Evolutionary conservation across 2,113 vertebrate genomes (phyloP).

Genomic region (Clinocottus analis): DNA sequence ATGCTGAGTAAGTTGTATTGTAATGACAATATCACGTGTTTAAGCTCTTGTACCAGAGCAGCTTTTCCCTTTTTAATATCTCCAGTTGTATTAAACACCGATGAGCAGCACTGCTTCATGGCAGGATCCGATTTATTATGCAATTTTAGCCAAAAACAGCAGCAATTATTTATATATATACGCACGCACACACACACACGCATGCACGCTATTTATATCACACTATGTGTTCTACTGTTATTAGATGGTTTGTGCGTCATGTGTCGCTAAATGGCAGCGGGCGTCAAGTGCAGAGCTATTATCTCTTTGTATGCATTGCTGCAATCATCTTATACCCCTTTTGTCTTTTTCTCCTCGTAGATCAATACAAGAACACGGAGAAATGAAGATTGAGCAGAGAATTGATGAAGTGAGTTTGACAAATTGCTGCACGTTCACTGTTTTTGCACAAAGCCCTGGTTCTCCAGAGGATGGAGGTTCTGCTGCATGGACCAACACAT

Average conservation of each 20-base stretch:
- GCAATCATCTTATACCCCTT: background rate
- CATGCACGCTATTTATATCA: too few relatives aligned
- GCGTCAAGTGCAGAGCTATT: background rate
- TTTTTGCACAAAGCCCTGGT: background rate
- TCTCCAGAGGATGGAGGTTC: background rate
- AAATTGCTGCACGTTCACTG: background rate
- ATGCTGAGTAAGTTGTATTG: background rate
- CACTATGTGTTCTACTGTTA: background rate
- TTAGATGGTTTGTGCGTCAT: background rate
- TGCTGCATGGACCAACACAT: background rate
- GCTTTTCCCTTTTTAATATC: background rate
- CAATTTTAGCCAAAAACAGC: background rate
- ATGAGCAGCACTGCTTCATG: background rate
- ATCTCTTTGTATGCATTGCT: constrained; percentile 22
- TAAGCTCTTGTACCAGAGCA: background rate
- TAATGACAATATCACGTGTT: background rate
- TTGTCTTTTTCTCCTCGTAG: constrained; percentile 55
- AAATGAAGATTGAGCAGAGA: constrained; percentile 92
- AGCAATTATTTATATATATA: too few relatives aligned
- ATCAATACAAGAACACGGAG: constrained; percentile 91
- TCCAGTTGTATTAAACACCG: background rate
- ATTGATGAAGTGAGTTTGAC: constrained; percentile 90
- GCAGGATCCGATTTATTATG: background rate
- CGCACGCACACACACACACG: too few relatives aligned
- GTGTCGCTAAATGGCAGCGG: background rate